Conservation (phyloP, 2,888 invertebrate species). For the Griposia aprilina region DNA sequence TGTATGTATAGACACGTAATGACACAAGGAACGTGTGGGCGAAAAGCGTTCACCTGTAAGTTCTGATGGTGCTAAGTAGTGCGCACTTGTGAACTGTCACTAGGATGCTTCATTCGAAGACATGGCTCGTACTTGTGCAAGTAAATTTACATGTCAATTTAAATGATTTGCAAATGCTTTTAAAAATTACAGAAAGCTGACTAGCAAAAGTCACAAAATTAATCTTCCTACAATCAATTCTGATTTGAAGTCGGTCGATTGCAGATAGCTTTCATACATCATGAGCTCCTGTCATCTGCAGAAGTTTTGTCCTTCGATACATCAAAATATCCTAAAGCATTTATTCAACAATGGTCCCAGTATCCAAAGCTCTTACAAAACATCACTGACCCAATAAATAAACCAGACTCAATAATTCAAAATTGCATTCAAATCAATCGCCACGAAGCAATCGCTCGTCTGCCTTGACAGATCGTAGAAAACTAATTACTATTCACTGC, state of each 20-base stretch:
- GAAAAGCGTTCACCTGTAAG: slow-evolving; percentile 14
- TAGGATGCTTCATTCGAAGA: neutral
- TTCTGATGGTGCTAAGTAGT: neutral
- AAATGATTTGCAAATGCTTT: neutral
- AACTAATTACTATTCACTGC: slow-evolving; percentile 83
- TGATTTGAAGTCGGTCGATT: neutral
- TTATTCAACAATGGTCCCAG: neutral
- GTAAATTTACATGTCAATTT: neutral
- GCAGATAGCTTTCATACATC: no score
- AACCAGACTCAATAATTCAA: slow-evolving; percentile 22
- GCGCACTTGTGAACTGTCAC: slow-evolving; percentile 21
- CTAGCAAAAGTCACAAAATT: neutral
- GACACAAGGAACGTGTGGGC: slow-evolving; percentile 20
- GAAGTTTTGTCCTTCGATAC: neutral
- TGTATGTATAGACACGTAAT: neutral
- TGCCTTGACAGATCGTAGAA: slow-evolving; percentile 71
- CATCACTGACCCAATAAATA: slow-evolving; percentile 28
- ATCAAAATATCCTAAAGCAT: no score
- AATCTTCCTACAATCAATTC: neutral
- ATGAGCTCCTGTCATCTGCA: no score
- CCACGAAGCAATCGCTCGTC: slow-evolving; percentile 66
- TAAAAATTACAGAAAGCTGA: no score
- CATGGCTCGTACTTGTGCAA: neutral
- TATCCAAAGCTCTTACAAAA: neutral
- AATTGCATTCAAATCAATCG: slow-evolving; percentile 19